Evolutionary conservation across 2,113 vertebrate genomes (phyloP), one percentile per base, ranked within the genome.

Genomic region (Osmerus mordax): DNA sequence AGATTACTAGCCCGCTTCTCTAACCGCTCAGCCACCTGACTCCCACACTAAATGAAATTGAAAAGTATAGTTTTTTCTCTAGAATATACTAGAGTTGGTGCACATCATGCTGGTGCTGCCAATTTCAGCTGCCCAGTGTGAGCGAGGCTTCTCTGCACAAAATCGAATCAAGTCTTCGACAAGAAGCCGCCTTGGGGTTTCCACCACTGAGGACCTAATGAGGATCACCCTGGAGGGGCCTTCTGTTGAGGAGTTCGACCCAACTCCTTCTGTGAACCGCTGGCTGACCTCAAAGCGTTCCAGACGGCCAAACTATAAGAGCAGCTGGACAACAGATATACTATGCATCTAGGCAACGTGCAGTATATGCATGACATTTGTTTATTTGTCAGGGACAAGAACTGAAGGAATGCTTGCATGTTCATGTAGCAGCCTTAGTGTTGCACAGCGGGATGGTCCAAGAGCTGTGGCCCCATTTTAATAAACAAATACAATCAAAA

Each of bases 31-130:
- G n/a, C n/a, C n/a, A n/a, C n/a, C n/a, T n/a, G n/a, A n/a, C n/a
- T n/a, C n/a, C n/a, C n/a, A n/a, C n/a, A n/a, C n/a, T n/a, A n/a
- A 21, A 23, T 19, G 3, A 65, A 67, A 21, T 21, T 54, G 13
- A 67, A 53, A 51, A 2, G 7, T 66, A 47, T 47, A 12, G 18
- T 66, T 16, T 47, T n/a, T 62, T 23, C 41, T 19, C 58, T 62
- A 62, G 69, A 71, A 71, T 59, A 71, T 71, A 71, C 69, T 71
- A 36, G n/a, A 62, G 29, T 72, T 64, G 60, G 61, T 72, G 36
- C 59, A 72, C 4, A 11, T 72, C 3, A 63, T 63, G 70, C 70
- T 71, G 47, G 59, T 72, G 59, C 59, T 71, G 28, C 69, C 58
- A 18, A 71, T 71, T 71, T 71, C 58, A 62, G 58, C 58, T 15